These are phyloP conservation scores for Sebastes cheni DNA, from an alignment of 2,797 vertebrate genomes.

Conservation along the genomic window DNA sequence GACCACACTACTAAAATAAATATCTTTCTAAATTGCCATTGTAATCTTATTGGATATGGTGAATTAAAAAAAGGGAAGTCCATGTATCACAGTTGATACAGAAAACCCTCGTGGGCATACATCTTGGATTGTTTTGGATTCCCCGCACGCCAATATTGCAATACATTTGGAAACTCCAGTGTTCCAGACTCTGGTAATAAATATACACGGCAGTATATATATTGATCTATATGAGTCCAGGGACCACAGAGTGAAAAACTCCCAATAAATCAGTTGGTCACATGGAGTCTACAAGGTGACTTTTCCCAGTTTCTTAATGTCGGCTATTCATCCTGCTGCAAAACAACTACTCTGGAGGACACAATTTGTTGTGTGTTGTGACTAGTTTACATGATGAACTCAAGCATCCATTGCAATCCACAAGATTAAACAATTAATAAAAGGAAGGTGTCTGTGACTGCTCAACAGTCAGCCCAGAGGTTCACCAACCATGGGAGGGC, in stretches of 20 bases:
- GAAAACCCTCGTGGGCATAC: neutral
- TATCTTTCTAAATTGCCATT: neutral
- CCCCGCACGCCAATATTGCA: neutral
- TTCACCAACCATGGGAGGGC: slow-evolving; percentile 14
- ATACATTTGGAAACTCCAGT: slow-evolving; percentile 14
- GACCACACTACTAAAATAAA: neutral
- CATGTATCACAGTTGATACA: neutral
- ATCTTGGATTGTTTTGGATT: slow-evolving; percentile 20
- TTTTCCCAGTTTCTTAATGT: slow-evolving; percentile 29
- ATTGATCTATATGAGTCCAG: slow-evolving; percentile 49
- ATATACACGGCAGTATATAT: slow-evolving; percentile 32
- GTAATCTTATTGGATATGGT: neutral
- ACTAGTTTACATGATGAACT: slow-evolving; percentile 14
- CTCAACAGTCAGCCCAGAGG: slow-evolving; percentile 31
- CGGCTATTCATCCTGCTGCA: slow-evolving; percentile 8
- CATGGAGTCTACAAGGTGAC: slow-evolving; percentile 15
- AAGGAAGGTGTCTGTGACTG: neutral
- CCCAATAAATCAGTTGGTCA: slow-evolving; percentile 54
- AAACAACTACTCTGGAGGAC: slow-evolving; percentile 7
- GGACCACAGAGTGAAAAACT: slow-evolving; percentile 26
- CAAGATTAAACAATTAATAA: slow-evolving; percentile 19
- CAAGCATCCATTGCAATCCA: slow-evolving; percentile 2
- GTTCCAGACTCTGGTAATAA: slow-evolving; percentile 22
- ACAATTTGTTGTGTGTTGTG: slow-evolving; percentile 16
- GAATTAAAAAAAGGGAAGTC: neutral